A percentile compares a stretch with the other conserved stretches of the same genome.
Conservation (phyloP, 2,888 invertebrate genomes). For the Drosophila histrio region DNA sequence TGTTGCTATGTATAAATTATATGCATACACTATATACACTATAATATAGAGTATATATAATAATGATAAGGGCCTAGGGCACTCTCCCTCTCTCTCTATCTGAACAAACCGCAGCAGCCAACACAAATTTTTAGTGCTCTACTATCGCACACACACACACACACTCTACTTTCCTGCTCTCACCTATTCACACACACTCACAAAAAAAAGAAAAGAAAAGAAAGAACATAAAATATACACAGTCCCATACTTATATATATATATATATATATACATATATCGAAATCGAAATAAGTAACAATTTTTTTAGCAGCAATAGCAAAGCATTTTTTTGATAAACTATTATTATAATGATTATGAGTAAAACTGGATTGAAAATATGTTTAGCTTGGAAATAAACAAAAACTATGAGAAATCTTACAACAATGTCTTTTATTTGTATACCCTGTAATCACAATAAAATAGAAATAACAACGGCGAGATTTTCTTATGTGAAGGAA, state of each 20-base stretch:
- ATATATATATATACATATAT: constrained; percentile 38
- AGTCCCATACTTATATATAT: constrained; percentile 27
- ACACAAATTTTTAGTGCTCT: constrained; percentile 34
- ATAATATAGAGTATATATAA: constrained; percentile 34
- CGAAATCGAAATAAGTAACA: constrained; percentile 54
- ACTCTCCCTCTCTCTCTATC: too few relatives aligned
- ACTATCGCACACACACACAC: constrained; percentile 23
- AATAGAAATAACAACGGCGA: too few relatives aligned
- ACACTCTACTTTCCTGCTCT: constrained; percentile 13
- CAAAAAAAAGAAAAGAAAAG: background rate
- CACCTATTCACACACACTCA: constrained; percentile 17
- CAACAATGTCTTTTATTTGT: constrained; percentile 5
- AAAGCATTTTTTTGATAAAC: constrained; percentile 69
- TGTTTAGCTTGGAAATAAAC: constrained; percentile 69
- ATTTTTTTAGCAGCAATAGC: constrained; percentile 59
- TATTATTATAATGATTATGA: constrained; percentile 67
- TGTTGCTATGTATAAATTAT: constrained; percentile 47
- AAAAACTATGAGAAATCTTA: constrained; percentile 18
- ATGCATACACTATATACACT: constrained; percentile 4
- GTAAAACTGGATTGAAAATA: constrained; percentile 61
- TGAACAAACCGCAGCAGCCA: constrained; percentile 29
- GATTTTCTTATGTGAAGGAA: too few relatives aligned
- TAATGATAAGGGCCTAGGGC: constrained; percentile 38
- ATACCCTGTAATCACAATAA: background rate
- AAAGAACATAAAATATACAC: constrained; percentile 10